These are phyloP conservation scores for Patagioenas fasciata DNA, from an alignment of 2,113 vertebrate genomes.

Conservation along the genomic window DNA sequence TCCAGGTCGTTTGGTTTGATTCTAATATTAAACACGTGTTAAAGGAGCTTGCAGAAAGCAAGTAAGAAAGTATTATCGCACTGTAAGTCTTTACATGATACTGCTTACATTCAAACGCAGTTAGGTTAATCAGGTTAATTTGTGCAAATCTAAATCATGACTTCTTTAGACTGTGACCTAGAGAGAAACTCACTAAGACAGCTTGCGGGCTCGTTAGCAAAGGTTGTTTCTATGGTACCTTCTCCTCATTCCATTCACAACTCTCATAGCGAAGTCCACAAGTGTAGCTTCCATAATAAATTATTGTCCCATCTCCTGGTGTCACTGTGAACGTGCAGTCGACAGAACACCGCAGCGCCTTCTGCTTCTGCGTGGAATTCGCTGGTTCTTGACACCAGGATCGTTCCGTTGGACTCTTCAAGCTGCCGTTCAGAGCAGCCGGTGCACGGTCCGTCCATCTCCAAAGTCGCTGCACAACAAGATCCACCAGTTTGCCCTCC, in stretches of 20 bases:
- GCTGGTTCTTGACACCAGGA: neutral
- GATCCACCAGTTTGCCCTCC: neutral
- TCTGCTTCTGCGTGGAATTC: neutral
- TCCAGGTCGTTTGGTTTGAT: neutral
- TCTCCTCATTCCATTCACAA: neutral
- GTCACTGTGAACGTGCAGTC: neutral
- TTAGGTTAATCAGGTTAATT: neutral
- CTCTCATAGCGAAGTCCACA: neutral
- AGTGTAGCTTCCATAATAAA: accelerated
- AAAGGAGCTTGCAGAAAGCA: neutral
- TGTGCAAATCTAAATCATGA: neutral
- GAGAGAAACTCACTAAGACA: neutral
- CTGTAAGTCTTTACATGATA: neutral
- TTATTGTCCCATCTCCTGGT: accelerated
- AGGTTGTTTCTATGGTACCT: neutral
- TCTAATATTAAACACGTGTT: neutral
- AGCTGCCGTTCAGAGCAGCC: neutral
- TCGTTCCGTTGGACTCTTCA: neutral
- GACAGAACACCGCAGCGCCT: neutral
- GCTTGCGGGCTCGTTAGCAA: neutral
- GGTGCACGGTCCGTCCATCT: neutral
- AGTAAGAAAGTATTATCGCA: neutral
- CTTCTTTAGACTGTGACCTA: neutral
- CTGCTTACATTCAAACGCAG: neutral
- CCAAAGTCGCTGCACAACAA: neutral